Base-by-base conservation (phyloP, 2,797 vertebrate genomes). In the Labroides dimidiatus region DNA sequence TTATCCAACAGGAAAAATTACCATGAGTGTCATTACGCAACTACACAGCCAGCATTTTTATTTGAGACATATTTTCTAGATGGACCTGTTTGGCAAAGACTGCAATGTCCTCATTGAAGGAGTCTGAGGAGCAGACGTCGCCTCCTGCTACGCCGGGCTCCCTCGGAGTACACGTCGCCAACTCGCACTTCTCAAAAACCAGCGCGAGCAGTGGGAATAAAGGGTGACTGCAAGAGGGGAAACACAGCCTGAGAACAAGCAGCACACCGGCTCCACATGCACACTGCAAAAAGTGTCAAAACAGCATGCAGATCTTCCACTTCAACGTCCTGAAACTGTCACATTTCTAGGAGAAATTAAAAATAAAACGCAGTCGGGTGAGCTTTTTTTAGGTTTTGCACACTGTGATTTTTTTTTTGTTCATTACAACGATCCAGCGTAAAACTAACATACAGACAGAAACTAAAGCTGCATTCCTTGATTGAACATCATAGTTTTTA, bases 131-230 rank as follows among this genome's bases (percentile, higher is more conserved):
- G 91, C 98, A 99, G 92, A 99, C 97, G 84, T 99, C 97, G 74
- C 97, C 97, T 88, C 97, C 97, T 82, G 98, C 97, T 84, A 99
- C 97, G 73, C 97, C 97, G 82, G 98, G 98, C 94, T 99, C 97
- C 91, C 97, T 95, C 89, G 98, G 97, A 81, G 98, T 99, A 93
- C 98, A 99, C 92, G 98, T 99, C 94, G 98, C 98, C 95, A 99
- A 92, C 94, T 99, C 98, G 93, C 98, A 99, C 95, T 99, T 99
- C 96, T 99, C 97, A 94, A 99, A 99, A 89, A 99, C 97, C 96
- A 99, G 95, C 67, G 98, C 97, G 95, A 99, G 95, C 90, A 99
- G 95, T 90, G 97, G 98, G 93, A 99, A 99, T 93, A 99, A 95
- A 92, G 98, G 98, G 94, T 99, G 97, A 95, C 97, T 99, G 96